phyloP scores from a whole-genome alignment of 2,888 invertebrate genomes.

The Crossocerus cetratus region DNA sequence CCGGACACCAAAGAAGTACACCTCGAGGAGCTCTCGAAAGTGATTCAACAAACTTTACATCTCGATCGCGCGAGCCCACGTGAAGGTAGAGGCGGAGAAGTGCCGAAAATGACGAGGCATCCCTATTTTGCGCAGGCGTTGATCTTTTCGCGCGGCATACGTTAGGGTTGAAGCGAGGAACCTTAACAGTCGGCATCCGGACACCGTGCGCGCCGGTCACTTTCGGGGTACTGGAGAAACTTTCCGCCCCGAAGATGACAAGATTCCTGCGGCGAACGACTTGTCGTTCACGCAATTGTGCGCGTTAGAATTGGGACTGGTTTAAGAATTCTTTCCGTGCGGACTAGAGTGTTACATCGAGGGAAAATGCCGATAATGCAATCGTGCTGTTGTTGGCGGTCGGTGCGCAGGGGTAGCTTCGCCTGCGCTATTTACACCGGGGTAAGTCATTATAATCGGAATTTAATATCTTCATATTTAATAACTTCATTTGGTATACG shows the following conservation, averaged over 20 bases:
- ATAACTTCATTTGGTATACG: neutral
- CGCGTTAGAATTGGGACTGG: neutral
- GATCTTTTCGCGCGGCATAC: constrained; percentile 1
- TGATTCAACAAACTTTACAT: no score
- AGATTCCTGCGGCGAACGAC: neutral
- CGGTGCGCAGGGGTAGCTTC: constrained; percentile 85
- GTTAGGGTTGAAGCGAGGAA: neutral
- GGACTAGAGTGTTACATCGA: constrained; percentile 29
- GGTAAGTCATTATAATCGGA: constrained; percentile 78
- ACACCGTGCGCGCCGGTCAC: constrained; percentile 40
- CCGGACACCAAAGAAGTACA: no score
- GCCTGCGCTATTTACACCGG: constrained; percentile 85
- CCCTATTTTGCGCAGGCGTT: constrained; percentile 3
- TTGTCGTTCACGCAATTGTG: no score
- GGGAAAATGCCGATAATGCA: constrained; percentile 84
- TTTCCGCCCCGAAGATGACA: neutral
- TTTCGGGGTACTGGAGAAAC: neutral
- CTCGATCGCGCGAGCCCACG: neutral
- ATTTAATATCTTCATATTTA: neutral
- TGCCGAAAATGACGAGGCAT: neutral
- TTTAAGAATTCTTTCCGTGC: neutral
- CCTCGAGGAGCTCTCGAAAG: no score
- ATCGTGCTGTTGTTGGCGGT: constrained; percentile 88
- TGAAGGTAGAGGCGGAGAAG: neutral
- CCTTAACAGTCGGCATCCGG: constrained; percentile 55